Conservation (phyloP, 92 coral and sea anemone genomes). For the Porites lobata region DNA sequence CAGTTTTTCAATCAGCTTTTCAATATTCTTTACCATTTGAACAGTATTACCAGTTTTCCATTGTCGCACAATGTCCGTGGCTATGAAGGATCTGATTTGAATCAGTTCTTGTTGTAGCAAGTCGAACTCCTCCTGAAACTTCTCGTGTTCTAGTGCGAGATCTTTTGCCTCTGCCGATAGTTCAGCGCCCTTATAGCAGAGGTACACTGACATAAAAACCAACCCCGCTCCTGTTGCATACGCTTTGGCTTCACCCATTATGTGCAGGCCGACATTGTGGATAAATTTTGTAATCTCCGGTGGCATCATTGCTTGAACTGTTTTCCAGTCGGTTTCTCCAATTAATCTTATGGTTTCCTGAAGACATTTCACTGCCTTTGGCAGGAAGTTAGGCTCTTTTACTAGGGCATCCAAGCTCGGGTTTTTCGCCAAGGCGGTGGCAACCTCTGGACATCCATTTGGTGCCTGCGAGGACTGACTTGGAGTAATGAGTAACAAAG, state of each 20-base stretch:
- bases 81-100: neutral
- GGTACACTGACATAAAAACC: neutral
- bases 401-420: neutral
- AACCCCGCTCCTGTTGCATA: neutral
- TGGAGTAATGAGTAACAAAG: neutral
- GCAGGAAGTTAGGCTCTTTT: neutral
- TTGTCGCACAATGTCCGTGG: neutral
- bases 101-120: slow-evolving; percentile 5
- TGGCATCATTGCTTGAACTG: neutral
- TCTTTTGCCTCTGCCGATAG: neutral
- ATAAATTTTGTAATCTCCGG: slow-evolving; percentile 2
- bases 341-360: slow-evolving; percentile 1
- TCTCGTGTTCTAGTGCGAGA: slow-evolving; percentile 5
- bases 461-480: neutral
- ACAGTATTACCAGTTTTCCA: neutral
- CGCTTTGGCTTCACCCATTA: neutral
- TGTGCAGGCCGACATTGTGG: neutral
- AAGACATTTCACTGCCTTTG: slow-evolving; percentile 3
- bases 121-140: slow-evolving; percentile 15
- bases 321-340: slow-evolving; percentile 3
- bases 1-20: neutral
- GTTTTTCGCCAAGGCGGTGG: neutral
- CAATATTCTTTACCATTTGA: neutral
- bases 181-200: neutral
- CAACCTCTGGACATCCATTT: neutral